These are phyloP conservation scores for Sebastes cheni DNA, from an alignment of 2,797 vertebrate genomes.

Conservation along the genomic window DNA sequence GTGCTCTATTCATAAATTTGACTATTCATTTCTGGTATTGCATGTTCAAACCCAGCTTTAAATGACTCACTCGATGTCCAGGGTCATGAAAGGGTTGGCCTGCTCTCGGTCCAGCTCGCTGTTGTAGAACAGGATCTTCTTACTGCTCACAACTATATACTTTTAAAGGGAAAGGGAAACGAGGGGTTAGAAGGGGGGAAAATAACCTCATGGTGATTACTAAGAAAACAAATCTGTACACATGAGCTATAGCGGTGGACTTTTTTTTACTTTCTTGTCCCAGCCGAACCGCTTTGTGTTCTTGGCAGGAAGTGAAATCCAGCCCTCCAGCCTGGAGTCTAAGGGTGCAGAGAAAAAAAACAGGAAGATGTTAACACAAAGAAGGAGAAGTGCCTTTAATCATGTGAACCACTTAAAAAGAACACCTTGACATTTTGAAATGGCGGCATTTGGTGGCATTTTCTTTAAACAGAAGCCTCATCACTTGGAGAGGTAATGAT, in stretches of 20 bases:
- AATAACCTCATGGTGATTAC: background rate
- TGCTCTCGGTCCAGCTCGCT: constrained; percentile 93
- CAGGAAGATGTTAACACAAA: constrained; percentile 34
- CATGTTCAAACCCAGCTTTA: background rate
- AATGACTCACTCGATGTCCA: constrained; percentile 95
- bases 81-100: constrained; percentile 95
- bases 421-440: constrained; percentile 55
- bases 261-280: constrained; percentile 91
- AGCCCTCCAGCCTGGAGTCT: constrained; percentile 93
- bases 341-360: constrained; percentile 33
- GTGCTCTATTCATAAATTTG: no score
- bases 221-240: constrained; percentile 1
- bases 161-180: constrained; percentile 60
- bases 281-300: constrained; percentile 97
- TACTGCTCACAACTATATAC: constrained; percentile 98
- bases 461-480: constrained; percentile 22
- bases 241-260: background rate
- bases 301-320: constrained; percentile 92
- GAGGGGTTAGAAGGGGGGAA: background rate
- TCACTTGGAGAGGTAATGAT: constrained; percentile 17
- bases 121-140: constrained; percentile 98
- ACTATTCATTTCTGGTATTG: no score
- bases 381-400: constrained; percentile 25
- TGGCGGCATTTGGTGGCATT: constrained; percentile 19
- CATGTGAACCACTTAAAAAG: constrained; percentile 19